Conservation (phyloP, 2,797 vertebrate genomes). For the Falco novaeseelandiae region DNA sequence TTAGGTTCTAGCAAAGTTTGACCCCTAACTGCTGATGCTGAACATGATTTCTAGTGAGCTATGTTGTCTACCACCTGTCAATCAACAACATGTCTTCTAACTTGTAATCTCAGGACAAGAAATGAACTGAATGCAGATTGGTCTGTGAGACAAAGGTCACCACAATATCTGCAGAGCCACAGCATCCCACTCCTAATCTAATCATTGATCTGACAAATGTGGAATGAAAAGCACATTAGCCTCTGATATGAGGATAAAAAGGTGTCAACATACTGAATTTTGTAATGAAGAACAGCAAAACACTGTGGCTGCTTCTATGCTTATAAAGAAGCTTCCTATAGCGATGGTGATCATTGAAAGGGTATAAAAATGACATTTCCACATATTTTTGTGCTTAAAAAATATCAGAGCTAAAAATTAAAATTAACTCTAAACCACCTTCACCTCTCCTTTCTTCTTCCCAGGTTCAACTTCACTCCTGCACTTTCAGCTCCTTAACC, state of each 20-base stretch:
- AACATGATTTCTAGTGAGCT: not conserved
- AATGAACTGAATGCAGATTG: not conserved
- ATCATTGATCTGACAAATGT: not conserved
- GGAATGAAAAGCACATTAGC: not conserved
- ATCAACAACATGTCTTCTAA: not conserved
- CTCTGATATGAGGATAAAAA: not conserved
- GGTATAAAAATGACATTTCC: not conserved
- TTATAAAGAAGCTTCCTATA: not conserved
- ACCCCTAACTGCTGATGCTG: not conserved
- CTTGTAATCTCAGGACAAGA: not conserved
- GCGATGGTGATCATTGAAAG: accelerated
- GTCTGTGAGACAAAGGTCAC: not conserved
- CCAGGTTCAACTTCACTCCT: not conserved
- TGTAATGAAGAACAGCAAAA: not conserved
- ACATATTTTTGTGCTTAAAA: not conserved
- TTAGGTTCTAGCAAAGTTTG: not conserved
- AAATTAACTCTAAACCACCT: not conserved
- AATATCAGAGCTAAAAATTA: not conserved
- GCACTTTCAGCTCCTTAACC: not conserved
- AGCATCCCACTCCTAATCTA: not conserved
- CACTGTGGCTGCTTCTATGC: not conserved
- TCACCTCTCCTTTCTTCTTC: not conserved
- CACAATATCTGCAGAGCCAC: not conserved
- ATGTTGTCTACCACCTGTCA: not conserved
- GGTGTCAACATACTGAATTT: not conserved